Evolutionary conservation across 2,113 vertebrate genomes (phyloP), one percentile per base, ranked within the genome.

Genomic region (Raja brachyura): DNA sequence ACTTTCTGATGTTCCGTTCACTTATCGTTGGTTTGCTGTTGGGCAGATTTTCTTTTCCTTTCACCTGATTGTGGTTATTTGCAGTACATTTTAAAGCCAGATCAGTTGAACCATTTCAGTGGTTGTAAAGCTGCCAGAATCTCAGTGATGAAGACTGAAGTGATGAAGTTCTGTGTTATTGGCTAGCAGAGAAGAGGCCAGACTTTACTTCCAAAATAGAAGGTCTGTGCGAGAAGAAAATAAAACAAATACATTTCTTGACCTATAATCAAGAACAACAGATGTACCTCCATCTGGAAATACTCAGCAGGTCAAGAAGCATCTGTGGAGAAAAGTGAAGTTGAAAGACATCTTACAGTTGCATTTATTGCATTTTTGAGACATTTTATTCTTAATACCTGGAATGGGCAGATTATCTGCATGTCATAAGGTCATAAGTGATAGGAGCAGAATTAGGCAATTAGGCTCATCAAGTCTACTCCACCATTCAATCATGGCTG

Each of bases 81-180:
- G 63, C 83, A 88, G 56, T 31, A 31, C 28, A 61, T 88, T 66
- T 88, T 59, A 66, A 88, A 88, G n/a, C 59, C 59, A 31, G 59
- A 88, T 63, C 83, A 88, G 63, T 88, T 88, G 59, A 63, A 88
- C 83, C 31, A 66, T 63, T 66, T 33, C 83, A 88, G 83, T 16
- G 4, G 81, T 25, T 86, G 56, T 86, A 61, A 86, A 63, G n/a
- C 59, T 63, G 83, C 61, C 56, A 88, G 81, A 14, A 56, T 28
- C 5, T 63, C 59, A 88, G 61, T 59, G 63, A n/a, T n/a, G n/a
- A n/a, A n/a, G n/a, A n/a, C n/a, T 16, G 16, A 83, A 59, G 54
- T 59, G 56, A 83, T 59, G 54, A 88, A 88, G n/a, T 63, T 88
- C 83, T 31, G 83, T 31, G 5, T 88, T 66, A 63, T 63, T 88